Evolutionary conservation across 37 sponge, comb jelly and placozoan genomes (phyloP).

Genomic region (Beroe ovata): DNA sequence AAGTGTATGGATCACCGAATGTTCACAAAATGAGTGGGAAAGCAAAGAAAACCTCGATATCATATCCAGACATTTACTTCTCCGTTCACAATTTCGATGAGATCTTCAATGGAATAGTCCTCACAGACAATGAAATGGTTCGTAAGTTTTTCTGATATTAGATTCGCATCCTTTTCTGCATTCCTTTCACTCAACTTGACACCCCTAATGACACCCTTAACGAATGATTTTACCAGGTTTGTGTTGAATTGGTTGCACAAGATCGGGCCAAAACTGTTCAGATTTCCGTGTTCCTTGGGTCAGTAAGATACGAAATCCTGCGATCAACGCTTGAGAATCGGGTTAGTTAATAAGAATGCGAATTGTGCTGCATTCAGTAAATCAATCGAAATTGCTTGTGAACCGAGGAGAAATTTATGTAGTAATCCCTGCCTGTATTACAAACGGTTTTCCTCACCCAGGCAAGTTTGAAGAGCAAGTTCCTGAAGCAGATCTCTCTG

Average conservation of each 20-base stretch:
- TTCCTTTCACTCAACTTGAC: too few relatives aligned
- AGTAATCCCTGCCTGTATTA: too few relatives aligned
- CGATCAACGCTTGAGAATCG: conserved; percentile 20
- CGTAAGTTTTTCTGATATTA: neutral
- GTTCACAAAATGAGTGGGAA: conserved; percentile 53
- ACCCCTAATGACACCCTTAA: too few relatives aligned
- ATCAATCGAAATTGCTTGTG: too few relatives aligned
- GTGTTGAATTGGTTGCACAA: conserved; percentile 42
- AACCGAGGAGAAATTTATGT: too few relatives aligned
- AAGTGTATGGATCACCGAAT: conserved; percentile 54
- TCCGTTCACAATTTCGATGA: conserved; percentile 59
- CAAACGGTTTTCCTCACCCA: too few relatives aligned
- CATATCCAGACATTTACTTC: conserved; percentile 63
- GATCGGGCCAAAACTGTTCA: conserved; percentile 23
- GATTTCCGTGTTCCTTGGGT: conserved; percentile 42
- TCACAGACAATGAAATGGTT: conserved; percentile 60
- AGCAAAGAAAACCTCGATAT: conserved; percentile 16
- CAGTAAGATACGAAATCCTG: conserved; percentile 56
- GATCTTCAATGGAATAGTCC: conserved; percentile 54
- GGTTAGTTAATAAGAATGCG: conserved; percentile 16
- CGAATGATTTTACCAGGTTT: too few relatives aligned
- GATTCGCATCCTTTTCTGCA: too few relatives aligned
- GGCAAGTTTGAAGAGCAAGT: conserved; percentile 64
- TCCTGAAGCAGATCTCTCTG: conserved; percentile 55
- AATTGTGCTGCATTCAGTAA: too few relatives aligned